phyloP scores from a whole-genome alignment of 1,140 invertebrate species.

The Drepana arcuata region DNA sequence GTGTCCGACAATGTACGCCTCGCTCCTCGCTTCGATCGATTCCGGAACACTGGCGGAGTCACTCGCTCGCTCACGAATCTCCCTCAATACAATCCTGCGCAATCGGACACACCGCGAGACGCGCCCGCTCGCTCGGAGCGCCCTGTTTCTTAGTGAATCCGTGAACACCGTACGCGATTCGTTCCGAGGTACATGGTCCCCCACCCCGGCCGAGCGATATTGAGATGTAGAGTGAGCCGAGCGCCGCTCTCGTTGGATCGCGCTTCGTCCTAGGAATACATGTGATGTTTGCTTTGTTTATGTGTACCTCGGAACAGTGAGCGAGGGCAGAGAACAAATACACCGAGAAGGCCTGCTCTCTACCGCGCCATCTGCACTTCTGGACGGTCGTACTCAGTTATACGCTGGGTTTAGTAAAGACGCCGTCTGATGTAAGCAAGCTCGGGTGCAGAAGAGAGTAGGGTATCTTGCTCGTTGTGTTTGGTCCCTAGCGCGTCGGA shows the following conservation, averaged over 20 bases:
- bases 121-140: constrained; percentile 31
- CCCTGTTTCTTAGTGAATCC: constrained; percentile 36
- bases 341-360: too few species aligned
- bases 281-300: constrained; percentile 62
- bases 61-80: constrained; percentile 22
- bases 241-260: constrained; percentile 46
- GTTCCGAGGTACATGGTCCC: constrained; percentile 74
- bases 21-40: constrained; percentile 15
- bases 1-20: constrained; percentile 24
- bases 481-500: too few species aligned
- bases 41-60: constrained; percentile 11
- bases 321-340: too few species aligned
- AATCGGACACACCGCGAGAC: constrained; percentile 32
- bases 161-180: constrained; percentile 56
- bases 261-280: constrained; percentile 42
- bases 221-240: constrained; percentile 71
- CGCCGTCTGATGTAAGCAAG: too few species aligned
- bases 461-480: too few species aligned
- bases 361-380: too few species aligned
- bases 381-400: too few species aligned
- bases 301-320: constrained; percentile 69
- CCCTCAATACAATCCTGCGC: constrained; percentile 26
- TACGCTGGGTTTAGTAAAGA: too few species aligned
- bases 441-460: too few species aligned
- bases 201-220: constrained; percentile 69